Conservation (phyloP, 2,797 vertebrate genomes). For the Podarcis lilfordi region DNA sequence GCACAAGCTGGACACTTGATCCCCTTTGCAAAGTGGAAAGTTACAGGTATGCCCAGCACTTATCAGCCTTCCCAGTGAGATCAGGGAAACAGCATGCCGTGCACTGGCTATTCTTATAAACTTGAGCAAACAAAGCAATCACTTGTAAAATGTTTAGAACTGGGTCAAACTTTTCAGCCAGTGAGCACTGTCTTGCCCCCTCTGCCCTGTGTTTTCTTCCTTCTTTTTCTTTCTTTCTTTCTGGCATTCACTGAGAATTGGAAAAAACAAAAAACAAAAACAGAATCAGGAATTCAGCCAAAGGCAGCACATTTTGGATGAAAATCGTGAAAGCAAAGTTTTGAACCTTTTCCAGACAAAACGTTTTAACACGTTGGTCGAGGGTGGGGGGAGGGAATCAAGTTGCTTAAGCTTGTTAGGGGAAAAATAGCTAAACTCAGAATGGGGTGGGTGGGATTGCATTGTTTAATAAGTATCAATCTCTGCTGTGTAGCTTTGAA, state of each 20-base stretch:
- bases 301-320: slow-evolving; percentile 10
- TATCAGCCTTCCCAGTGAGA: slow-evolving; percentile 66
- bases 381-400: neutral
- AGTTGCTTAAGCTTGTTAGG: neutral
- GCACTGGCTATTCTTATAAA: slow-evolving; percentile 74
- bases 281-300: slow-evolving; percentile 8
- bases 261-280: slow-evolving; percentile 12
- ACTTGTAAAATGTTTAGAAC: slow-evolving; percentile 72
- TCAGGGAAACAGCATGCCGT: slow-evolving; percentile 70
- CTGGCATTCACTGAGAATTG: slow-evolving; percentile 35
- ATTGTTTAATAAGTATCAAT: neutral
- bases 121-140: slow-evolving; percentile 70
- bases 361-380: accelerated
- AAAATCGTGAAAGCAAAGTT: slow-evolving; percentile 34
- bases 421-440: neutral
- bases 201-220: neutral
- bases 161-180: slow-evolving; percentile 61
- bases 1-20: slow-evolving; percentile 35
- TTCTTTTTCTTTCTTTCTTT: slow-evolving; percentile 36
- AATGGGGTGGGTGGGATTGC: neutral
- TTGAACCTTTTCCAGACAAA: slow-evolving; percentile 32
- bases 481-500: neutral
- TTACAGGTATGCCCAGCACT: slow-evolving; percentile 77
- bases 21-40: slow-evolving; percentile 75
- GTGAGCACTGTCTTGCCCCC: slow-evolving; percentile 32